These are phyloP conservation scores for Erebia ligea DNA, from an alignment of 2,888 invertebrate genomes.

Conservation along the genomic window DNA sequence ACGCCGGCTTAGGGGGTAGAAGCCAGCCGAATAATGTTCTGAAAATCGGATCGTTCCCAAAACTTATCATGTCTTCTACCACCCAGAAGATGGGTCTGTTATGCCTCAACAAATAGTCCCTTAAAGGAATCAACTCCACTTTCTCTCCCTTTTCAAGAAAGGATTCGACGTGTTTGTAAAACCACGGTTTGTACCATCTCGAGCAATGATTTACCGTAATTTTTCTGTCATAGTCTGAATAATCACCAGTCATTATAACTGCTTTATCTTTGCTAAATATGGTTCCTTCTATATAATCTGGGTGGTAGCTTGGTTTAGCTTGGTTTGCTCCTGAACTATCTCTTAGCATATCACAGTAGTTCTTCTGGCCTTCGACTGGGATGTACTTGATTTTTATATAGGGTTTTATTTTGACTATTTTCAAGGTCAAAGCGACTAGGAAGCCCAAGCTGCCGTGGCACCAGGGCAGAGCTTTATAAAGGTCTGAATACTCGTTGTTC, in stretches of 20 bases:
- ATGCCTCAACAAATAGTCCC: slow-evolving; percentile 86
- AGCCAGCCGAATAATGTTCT: slow-evolving; percentile 86
- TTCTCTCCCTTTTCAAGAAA: slow-evolving; percentile 80
- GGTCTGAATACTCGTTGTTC: slow-evolving; percentile 82
- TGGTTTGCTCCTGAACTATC: slow-evolving; percentile 83
- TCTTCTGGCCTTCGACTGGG: slow-evolving; percentile 84
- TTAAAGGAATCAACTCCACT: slow-evolving; percentile 84
- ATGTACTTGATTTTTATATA: slow-evolving; percentile 86
- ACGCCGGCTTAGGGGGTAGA: slow-evolving; percentile 87
- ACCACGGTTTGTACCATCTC: slow-evolving; percentile 88
- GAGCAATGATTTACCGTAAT: slow-evolving; percentile 82
- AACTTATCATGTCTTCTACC: slow-evolving; percentile 87
- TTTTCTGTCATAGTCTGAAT: slow-evolving; percentile 81
- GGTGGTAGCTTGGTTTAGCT: slow-evolving; percentile 65
- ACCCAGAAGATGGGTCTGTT: slow-evolving; percentile 89
- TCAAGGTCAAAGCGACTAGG: slow-evolving; percentile 85
- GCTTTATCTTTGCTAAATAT: slow-evolving; percentile 85
- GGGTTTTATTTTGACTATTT: slow-evolving; percentile 85
- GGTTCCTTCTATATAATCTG: slow-evolving; percentile 87
- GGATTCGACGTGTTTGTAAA: slow-evolving; percentile 86
- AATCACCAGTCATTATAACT: slow-evolving; percentile 86
- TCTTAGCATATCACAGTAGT: slow-evolving; percentile 85
- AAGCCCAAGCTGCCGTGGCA: slow-evolving; percentile 87
- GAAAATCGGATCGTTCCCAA: slow-evolving; percentile 86
- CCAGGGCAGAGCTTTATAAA: slow-evolving; percentile 85